Base-by-base conservation (phyloP, 2,888 invertebrate species). In the Micoletzkya japonica region DNA sequence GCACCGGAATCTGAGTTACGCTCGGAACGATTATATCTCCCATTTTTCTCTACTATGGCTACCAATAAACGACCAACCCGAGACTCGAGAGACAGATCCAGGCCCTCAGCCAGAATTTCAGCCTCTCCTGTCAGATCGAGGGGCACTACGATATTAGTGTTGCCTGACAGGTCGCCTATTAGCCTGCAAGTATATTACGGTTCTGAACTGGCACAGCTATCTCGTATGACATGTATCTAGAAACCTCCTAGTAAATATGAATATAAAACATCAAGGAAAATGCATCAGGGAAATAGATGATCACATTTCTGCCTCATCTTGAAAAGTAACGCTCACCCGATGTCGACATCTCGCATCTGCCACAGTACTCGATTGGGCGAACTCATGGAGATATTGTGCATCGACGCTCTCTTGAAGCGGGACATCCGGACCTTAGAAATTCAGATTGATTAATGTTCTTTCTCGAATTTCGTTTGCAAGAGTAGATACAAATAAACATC, bases 71-170 rank as follows among this genome's bases (percentile, higher is more conserved):
- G 44, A 44, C 20, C 44, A 44, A 44, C 10, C 44, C 20, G 10
- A 44, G 44, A 14, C 52, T 67, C 54, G 37, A 66, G 52, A 24
- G 63, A 77, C 44, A 81, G 61, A 72, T 76, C 72, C 54, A 79
- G 79, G 1, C 79, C 81, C 63, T 79, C 77, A 10, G 78, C 79
- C 6, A 81, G 67, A 56, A 81, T 75, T 34, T 81, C 81, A 1
- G 78, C 81, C 28, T 81, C 76, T 34, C 81, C 81, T 0, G 77
- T 77, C 49, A 81, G 63, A 56, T 79, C 78, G 52, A 81, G 70
- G 0, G 79, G 81, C n/a, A 81, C 77, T 17, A 81, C 77, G 39
- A 81, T 79, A 54, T 79, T 78, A 30, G 79, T 78, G 1, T 71
- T 67, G 1, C 81, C 81, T 39, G 74, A 75, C 44, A 81, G 70